A percentile compares a stretch with the other conserved stretches of the same genome.
Evolutionary conservation across 2,888 invertebrate genomes (phyloP).

Genomic region (Anagyrus pseudococci): DNA sequence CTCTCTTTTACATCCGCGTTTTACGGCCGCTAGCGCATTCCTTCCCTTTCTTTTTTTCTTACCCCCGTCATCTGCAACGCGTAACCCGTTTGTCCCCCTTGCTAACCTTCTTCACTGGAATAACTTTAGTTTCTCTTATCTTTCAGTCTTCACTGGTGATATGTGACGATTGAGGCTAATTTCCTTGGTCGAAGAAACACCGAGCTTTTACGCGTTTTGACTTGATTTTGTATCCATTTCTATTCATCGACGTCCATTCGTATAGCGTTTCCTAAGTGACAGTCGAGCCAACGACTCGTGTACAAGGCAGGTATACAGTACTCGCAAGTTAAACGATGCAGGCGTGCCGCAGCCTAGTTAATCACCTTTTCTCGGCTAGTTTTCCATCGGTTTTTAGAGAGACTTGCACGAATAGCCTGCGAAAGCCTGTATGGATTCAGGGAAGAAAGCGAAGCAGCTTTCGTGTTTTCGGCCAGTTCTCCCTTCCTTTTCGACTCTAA

Average conservation of each 20-base stretch:
- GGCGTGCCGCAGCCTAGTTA: conserved; percentile 52
- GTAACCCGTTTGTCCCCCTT: background rate
- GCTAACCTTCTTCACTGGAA: too few relatives aligned
- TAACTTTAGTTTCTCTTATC: background rate
- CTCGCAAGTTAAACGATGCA: conserved; percentile 29
- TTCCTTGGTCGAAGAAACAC: background rate
- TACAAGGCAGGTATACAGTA: too few relatives aligned
- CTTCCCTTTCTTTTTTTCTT: too few relatives aligned
- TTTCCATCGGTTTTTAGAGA: conserved; percentile 20
- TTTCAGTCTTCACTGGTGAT: background rate
- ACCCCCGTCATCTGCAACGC: background rate
- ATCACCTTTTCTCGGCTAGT: conserved; percentile 50
- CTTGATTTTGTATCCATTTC: too few relatives aligned
- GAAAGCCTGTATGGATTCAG: background rate
- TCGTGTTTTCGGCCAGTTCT: conserved; percentile 45
- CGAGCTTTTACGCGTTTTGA: background rate
- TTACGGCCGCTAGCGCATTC: too few relatives aligned
- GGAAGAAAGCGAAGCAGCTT: conserved; percentile 31
- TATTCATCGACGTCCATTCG: background rate
- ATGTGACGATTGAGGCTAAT: background rate
- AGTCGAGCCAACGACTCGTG: background rate
- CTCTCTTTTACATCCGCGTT: conserved; percentile 30
- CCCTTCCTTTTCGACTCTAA: conserved; percentile 19
- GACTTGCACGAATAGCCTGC: conserved; percentile 2
- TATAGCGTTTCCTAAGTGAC: background rate